Evolutionary conservation across 2,888 invertebrate genomes (phyloP).

Genomic region (Yponomeuta evonymella): DNA sequence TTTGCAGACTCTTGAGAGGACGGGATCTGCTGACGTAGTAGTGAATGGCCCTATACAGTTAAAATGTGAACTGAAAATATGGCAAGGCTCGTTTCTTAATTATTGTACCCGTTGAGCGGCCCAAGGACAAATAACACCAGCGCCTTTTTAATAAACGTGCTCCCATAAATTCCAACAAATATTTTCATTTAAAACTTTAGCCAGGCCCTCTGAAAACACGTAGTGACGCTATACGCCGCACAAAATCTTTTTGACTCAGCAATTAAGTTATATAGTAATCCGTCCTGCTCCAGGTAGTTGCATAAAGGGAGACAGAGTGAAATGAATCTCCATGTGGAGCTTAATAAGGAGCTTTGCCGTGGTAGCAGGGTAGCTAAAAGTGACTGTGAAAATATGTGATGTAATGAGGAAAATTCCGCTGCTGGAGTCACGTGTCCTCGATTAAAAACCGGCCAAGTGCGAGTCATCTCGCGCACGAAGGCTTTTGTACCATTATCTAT

Average conservation of each 20-base stretch:
- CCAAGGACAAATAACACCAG: not conserved
- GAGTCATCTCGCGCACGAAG: too few species aligned
- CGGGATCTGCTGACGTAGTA: too few species aligned
- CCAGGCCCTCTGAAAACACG: constrained; percentile 21
- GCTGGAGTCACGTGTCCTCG: constrained; percentile 4
- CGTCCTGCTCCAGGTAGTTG: too few species aligned
- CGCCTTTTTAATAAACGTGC: constrained; percentile 17
- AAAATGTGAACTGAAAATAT: too few species aligned
- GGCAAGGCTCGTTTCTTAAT: too few species aligned
- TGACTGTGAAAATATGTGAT: constrained; percentile 15
- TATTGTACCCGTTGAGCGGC: not conserved
- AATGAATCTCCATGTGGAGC: too few species aligned
- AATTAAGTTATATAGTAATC: too few species aligned
- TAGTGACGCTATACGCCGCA: not conserved
- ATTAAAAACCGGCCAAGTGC: not conserved
- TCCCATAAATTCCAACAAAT: constrained; percentile 50
- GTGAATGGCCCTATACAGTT: too few species aligned
- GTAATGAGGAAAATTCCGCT: constrained; percentile 56
- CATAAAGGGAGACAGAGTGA: too few species aligned
- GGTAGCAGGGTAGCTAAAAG: not conserved
- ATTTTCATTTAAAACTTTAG: constrained; percentile 62
- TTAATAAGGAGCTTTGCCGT: not conserved
- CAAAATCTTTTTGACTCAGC: too few species aligned
- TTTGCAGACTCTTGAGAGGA: too few species aligned
- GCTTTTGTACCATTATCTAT: too few species aligned